Evolutionary conservation across 1,140 invertebrate genomes (phyloP).

Genomic region (Heliconius hermathena): DNA sequence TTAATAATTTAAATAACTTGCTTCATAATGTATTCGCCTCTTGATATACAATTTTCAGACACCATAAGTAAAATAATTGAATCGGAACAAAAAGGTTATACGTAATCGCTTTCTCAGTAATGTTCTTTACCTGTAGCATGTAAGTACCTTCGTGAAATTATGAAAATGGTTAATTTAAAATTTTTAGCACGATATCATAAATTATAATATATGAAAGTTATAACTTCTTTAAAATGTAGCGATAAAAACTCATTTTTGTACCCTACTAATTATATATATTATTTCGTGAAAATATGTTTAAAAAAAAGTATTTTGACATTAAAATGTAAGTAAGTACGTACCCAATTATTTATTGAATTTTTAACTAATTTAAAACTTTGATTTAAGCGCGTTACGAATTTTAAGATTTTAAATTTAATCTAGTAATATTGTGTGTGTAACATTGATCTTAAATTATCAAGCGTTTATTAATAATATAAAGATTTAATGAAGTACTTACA

Average conservation of each 20-base stretch:
- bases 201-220: background rate
- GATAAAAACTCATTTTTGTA: background rate
- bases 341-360: too few species aligned
- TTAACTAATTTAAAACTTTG: too few species aligned
- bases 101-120: background rate
- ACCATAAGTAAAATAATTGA: conserved; percentile 2
- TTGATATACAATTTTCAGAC: background rate
- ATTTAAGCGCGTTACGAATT: too few species aligned
- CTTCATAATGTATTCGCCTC: background rate
- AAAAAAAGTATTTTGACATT: too few species aligned
- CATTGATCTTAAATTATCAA: too few species aligned
- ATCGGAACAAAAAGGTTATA: conserved; percentile 6
- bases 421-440: too few species aligned
- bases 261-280: too few species aligned
- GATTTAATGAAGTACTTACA: too few species aligned
- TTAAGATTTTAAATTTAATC: too few species aligned
- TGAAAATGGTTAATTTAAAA: background rate
- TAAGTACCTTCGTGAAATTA: background rate
- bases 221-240: background rate
- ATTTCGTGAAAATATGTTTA: too few species aligned
- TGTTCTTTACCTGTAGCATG: background rate
- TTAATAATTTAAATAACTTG: background rate
- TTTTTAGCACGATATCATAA: background rate
- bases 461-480: too few species aligned
- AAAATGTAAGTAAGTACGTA: too few species aligned